Evolutionary conservation across 2,113 vertebrate species (phyloP), one percentile per base, ranked within the genome.

Genomic region (Myiozetetes cayanensis): DNA sequence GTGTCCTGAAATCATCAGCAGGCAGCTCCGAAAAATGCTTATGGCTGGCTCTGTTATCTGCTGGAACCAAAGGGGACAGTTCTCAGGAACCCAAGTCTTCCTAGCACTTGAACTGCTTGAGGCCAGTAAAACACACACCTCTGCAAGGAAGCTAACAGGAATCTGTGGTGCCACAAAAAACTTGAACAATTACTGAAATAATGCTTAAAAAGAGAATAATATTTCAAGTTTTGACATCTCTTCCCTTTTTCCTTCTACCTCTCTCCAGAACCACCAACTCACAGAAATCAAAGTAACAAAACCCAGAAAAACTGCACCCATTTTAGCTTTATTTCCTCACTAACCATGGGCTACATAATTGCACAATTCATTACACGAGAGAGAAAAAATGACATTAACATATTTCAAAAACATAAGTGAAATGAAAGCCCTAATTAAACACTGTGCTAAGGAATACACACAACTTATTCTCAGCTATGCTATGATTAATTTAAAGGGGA

Each of bases 21-120:
- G 3, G 0, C 1, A 2, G 79, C 72, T 81, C 55, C 1, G 1
- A 58, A 37, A 63, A 83, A 79, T 0, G 0, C 37, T n/a, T n/a
- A 37, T 1, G 12, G 67, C 16, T 82, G 46, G 52, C 47, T 87
- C 31, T 43, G 70, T 39, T 24, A 50, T 4, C 30, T 0, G 0
- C 43, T 59, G 53, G 35, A 37, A 83, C 33, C 84, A 53, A 30
- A 37, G 2, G 7, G 30, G 30, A 77, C n/a, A 59, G 21, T 24
- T 8, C 28, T 46, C 59, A 14, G 2, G 18, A 50, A 39, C 19
- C 25, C 0, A 0, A 61, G 28, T 25, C 33, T 47, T 41, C 49
- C 66, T 94, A 44, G 35, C 35, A 17, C 27, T 62, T 24, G 28
- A 8, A 18, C 74, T 65, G 28, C 85, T 16, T 13, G 31, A 85